These are phyloP conservation scores for Lophotis ruficrista DNA, from an alignment of 2,113 vertebrate genomes.

Conservation along the genomic window DNA sequence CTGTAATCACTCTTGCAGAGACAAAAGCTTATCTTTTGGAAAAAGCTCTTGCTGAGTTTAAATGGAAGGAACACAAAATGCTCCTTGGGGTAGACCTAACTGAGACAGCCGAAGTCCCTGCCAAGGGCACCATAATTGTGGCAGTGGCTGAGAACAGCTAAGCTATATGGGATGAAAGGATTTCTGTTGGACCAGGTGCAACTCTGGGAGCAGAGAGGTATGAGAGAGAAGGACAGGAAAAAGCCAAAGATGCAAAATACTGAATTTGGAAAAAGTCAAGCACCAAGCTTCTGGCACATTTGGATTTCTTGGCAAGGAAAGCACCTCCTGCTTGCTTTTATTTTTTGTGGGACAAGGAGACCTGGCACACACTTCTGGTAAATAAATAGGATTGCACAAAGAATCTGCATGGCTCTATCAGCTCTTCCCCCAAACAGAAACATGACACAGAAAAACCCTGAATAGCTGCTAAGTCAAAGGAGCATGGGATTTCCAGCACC, in stretches of 20 bases:
- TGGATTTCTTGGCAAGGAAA: neutral
- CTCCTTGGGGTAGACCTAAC: neutral
- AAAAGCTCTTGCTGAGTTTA: neutral
- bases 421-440: slow-evolving; percentile 17
- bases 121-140: neutral
- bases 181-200: neutral
- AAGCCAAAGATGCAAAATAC: neutral
- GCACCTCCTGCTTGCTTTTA: neutral
- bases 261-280: neutral
- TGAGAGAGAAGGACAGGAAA: neutral
- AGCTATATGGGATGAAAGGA: neutral
- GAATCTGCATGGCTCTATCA: slow-evolving; percentile 12
- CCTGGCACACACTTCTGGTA: neutral
- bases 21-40: neutral
- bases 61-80: neutral
- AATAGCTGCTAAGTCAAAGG: slow-evolving; percentile 26
- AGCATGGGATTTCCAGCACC: neutral
- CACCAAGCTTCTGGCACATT: neutral
- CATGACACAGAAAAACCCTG: neutral
- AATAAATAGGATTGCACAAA: slow-evolving; percentile 33
- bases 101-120: neutral
- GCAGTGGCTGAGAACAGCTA: neutral
- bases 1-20: neutral
- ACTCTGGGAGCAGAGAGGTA: neutral
- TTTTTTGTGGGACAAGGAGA: neutral